A percentile compares a stretch with the other conserved stretches of the same genome.
These are phyloP conservation scores for Arion vulgaris DNA, from an alignment of 1,140 invertebrate genomes.

Conservation along the genomic window DNA sequence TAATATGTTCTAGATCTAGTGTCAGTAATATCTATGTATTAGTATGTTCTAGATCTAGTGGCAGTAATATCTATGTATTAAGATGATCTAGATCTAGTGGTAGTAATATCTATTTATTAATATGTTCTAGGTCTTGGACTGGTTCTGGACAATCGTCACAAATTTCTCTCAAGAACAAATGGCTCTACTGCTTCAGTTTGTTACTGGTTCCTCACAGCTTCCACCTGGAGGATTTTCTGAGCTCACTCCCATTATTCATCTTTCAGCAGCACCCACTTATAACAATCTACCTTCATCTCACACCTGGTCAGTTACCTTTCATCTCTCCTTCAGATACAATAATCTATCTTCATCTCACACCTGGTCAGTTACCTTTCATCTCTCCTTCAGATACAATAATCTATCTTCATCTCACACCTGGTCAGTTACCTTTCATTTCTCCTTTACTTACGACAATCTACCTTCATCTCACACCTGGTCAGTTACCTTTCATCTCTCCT, in stretches of 20 bases:
- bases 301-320: conserved; percentile 81
- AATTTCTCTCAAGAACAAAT: conserved; percentile 95
- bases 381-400: neutral
- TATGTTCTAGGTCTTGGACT: conserved; percentile 80
- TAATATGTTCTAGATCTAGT: no score
- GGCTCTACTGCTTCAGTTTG: conserved; percentile 92
- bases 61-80: no score
- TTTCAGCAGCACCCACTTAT: conserved; percentile 89
- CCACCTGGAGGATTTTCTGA: conserved; percentile 91
- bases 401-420: no score
- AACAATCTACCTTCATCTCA: conserved; percentile 93
- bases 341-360: neutral
- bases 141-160: conserved; percentile 96
- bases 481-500: no score
- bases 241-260: conserved; percentile 91
- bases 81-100: no score
- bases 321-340: no score
- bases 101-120: no score
- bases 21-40: no score
- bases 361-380: neutral
- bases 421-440: neutral
- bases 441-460: neutral
- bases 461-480: neutral
- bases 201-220: conserved; percentile 89
- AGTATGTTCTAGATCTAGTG: conserved; percentile 76